Evolutionary conservation across 2,113 vertebrate species (phyloP), one percentile per base, ranked within the genome.

Genomic region (Corythornis vintsioides): DNA sequence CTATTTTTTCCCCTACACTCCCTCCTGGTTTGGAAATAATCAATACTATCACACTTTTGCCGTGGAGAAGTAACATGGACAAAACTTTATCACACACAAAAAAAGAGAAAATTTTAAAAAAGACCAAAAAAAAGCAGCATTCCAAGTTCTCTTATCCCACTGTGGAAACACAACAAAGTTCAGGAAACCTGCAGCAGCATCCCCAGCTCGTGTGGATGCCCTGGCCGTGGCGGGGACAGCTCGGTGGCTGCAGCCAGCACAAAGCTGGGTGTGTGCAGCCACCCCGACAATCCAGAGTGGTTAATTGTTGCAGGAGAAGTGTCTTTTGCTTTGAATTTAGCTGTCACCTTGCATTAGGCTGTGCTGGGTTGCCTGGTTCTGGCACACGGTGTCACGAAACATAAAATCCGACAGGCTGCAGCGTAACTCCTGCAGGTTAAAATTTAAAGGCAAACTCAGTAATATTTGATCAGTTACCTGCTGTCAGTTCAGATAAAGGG

Each of bases 391-490:
- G 93, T 96, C 94, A 92, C 13, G 42, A 93, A 92, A 92, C 93
- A 96, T 96, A 92, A 95, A 95, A 95, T 92, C 87, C 35, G 6
- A 96, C 88, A 96, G 84, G 86, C 92, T 90, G 88, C 89, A 89
- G 88, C 18, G 65, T 74, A 78, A 92, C 84, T 24, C 78, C 61
- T 24, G 60, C 74, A 80, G 92, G 83, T 95, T 97, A 65, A 87
- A 96, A 95, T 95, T 94, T 96, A 96, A 96, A 97, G 94, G 89
- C 88, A 96, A 92, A 91, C 95, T 94, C 94, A 92, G 88, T 95
- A 95, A 96, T 96, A 97, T 97, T 96, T 97, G 94, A 97, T 96
- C 94, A 96, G 96, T 97, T 97, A 96, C 93, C 87, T 93, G 86
- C 96, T 96, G 97, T 96, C 95, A 65, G 88, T 95, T 97, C 89